phyloP scores from a whole-genome alignment of 2,888 invertebrate species.

The Elgonia sp. region DNA sequence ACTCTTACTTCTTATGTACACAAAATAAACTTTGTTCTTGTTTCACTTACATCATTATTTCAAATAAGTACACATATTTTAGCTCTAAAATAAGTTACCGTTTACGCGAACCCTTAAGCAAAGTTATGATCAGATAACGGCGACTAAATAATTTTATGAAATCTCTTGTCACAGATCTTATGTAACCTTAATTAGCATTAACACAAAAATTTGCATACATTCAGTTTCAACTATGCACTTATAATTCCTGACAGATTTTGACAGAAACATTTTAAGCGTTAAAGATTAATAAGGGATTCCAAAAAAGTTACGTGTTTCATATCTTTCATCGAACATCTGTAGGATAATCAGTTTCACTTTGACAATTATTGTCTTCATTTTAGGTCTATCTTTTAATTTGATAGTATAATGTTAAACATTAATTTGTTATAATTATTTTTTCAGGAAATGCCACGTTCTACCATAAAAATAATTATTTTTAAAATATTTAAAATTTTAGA shows the following conservation, averaged over 20 bases:
- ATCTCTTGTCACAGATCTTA: slow-evolving; percentile 22
- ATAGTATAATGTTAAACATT: too few relatives aligned
- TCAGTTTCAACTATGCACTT: neutral
- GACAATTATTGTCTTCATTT: neutral
- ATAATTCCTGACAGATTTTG: slow-evolving; percentile 12
- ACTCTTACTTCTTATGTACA: neutral
- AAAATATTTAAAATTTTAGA: too few relatives aligned
- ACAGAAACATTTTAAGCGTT: neutral
- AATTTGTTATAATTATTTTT: too few relatives aligned
- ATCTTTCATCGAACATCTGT: slow-evolving; percentile 45
- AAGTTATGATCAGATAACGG: slow-evolving; percentile 49
- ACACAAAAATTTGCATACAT: neutral
- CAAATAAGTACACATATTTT: neutral
- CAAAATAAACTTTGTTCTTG: neutral
- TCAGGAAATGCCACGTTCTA: too few relatives aligned
- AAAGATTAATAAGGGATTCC: too few relatives aligned
- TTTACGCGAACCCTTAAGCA: slow-evolving; percentile 11
- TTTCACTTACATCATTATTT: slow-evolving; percentile 2
- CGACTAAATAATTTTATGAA: slow-evolving; percentile 37
- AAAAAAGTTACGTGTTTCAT: slow-evolving; percentile 24
- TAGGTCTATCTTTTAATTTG: neutral
- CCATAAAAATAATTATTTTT: too few relatives aligned
- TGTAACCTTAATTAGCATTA: slow-evolving; percentile 27
- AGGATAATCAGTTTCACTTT: slow-evolving; percentile 30
- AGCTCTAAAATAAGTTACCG: neutral